Base-by-base conservation (phyloP, 2,113 vertebrate species). In the Platanista minor region DNA sequence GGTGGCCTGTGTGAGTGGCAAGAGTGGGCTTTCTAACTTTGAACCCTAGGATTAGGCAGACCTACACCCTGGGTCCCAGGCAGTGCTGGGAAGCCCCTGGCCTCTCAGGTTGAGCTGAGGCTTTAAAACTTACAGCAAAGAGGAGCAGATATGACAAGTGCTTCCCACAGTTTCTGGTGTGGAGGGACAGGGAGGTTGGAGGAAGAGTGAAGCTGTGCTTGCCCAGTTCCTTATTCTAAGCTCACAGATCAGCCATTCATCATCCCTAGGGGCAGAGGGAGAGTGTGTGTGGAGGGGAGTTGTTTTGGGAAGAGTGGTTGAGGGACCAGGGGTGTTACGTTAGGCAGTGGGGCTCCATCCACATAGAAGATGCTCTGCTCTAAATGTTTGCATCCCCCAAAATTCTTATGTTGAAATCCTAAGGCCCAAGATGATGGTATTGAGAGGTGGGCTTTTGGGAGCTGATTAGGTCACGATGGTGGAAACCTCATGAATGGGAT, bases 121-220 rank as follows among this genome's bases (percentile, higher is more conserved):
- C 29, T 49, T 54, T 59, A 69, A 62, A 86, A 81, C 13, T 36
- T 25, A 41, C 18, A 23, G 8, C 61, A 62, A 61, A 62, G 64
- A 80, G 46, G 2, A 71, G 3, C 62, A 49, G 41, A n/a, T 29
- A 41, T 71, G n/a, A 80, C 7, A 52, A 62, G 12, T 25, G 5
- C 46, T 39, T 82, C 57, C 10, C 8, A 27, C 6, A 8, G 8
- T 49, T 17, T 86, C 17, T 87, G 1, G 23, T 80, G 36, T 15
- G 29, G 15, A 54, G 2, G 5, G 5, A 43, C 11, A n/a, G 1
- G 61, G 61, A 39, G 0, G 2, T 25, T 71, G 41, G n/a, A 27
- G 15, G 11, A 18, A 43, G 21, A 39, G 49, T 27, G 21, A 64
- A 54, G 64, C 54, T 72, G 12, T 8, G 3, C n/a, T 81, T 71